Conservation (phyloP, 2,113 vertebrate genomes). For the Montifringilla adamsi region DNA sequence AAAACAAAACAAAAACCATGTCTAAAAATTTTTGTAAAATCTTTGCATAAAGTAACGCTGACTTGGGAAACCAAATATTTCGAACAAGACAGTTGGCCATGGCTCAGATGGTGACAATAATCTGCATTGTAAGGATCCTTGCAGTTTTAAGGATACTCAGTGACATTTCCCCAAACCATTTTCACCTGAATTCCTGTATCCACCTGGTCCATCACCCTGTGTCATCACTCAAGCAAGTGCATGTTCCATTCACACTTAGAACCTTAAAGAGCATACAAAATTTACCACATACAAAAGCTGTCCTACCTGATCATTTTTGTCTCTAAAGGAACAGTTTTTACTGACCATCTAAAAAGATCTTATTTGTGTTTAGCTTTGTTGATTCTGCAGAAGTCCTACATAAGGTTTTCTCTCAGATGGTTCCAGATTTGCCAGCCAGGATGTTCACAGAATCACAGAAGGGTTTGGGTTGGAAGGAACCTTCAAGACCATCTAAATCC, state of each 20-base stretch:
- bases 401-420: background rate
- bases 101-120: background rate
- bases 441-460: background rate
- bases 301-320: fast-evolving
- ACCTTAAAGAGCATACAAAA: background rate
- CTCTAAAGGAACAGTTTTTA: background rate
- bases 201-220: background rate
- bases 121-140: background rate
- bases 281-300: background rate
- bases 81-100: background rate
- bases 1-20: background rate
- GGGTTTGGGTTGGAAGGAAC: background rate
- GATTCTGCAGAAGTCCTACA: background rate
- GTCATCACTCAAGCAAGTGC: background rate
- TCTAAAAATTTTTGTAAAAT: background rate
- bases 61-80: background rate
- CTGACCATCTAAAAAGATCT: background rate
- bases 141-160: background rate
- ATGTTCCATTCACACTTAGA: background rate
- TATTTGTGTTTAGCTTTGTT: background rate
- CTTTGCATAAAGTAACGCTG: background rate
- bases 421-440: background rate
- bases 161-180: background rate
- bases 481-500: background rate
- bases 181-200: background rate